Evolutionary conservation across 2,113 vertebrate genomes (phyloP).

Genomic region (Leiothrix lutea): DNA sequence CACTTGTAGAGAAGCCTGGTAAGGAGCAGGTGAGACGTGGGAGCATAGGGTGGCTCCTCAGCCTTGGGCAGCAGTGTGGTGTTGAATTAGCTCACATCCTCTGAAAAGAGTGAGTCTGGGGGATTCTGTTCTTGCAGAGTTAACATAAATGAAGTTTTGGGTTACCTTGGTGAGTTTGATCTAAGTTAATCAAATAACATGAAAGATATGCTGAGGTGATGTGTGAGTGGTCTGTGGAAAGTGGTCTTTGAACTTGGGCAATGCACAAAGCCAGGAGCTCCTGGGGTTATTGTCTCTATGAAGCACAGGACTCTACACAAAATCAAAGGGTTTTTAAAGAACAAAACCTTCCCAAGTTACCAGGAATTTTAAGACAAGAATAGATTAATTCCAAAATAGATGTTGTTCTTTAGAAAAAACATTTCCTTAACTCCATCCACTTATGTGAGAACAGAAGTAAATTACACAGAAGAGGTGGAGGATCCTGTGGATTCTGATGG

Average conservation of each 20-base stretch:
- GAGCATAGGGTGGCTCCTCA: background rate
- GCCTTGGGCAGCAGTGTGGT: background rate
- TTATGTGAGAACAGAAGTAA: conserved; percentile 98
- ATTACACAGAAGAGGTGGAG: conserved; percentile 97
- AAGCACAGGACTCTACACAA: background rate
- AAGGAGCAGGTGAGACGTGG: background rate
- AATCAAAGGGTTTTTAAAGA: background rate
- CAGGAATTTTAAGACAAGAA: background rate
- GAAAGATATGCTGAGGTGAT: background rate
- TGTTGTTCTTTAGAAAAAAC: background rate
- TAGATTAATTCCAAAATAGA: background rate
- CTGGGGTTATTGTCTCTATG: background rate
- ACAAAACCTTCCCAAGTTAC: background rate
- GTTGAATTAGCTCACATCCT: background rate
- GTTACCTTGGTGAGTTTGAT: background rate
- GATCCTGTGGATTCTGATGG: conserved; percentile 97
- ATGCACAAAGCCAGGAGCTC: background rate
- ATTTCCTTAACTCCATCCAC: conserved; percentile 81
- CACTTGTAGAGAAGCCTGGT: background rate
- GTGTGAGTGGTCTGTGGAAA: background rate
- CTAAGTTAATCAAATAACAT: background rate
- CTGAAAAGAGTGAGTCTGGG: background rate
- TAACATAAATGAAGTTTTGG: background rate
- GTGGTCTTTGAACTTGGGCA: background rate
- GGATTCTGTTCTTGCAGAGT: background rate